Evolutionary conservation across 2,797 vertebrate species (phyloP), one percentile per base, ranked within the genome.

Genomic region (Babyrousa celebensis): DNA sequence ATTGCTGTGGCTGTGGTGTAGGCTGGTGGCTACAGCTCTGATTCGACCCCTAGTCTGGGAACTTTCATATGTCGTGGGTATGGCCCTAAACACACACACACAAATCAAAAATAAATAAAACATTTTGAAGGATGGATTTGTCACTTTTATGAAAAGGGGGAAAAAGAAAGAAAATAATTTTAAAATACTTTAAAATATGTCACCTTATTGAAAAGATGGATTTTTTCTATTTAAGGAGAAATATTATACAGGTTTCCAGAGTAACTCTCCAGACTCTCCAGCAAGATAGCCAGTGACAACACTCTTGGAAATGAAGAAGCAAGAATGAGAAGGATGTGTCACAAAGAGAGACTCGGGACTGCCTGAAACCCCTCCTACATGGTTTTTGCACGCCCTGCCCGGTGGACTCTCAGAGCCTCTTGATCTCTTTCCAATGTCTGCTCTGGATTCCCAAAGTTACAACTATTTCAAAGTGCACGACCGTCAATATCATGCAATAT

Each of bases 241-340:
- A 82, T 92, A 60, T 89, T 56, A 16, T 56, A 18, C 88, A 91
- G 25, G 67, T 89, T 82, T 97, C 94, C 52, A 72, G 86, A 67
- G 54, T 90, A 91, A 74, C 29, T 88, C n/a, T 56, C 74, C 63
- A 32, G 54, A 65, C 11, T 58, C 40, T 93, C 60, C 43, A 48
- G 27, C 40, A 82, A 27, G 54, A 60, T 23, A 58, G 36, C 7
- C 17, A 12, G 18, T 1, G 54, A 82, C 65, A 88, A 21, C 25
- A 14, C 89, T 96, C 75, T 56, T 77, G 78, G 74, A 70, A 94
- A 80, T 1, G 0, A 91, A 60, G 56, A 85, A 9, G 7, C 8
- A 62, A 12, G 14, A 62, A 16, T 3, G 1, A 77, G 85, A 75
- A 63, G 70, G 8, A 18, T 29, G 18, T 14, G 6, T 71, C 58